Evolutionary conservation across 1,140 invertebrate genomes (phyloP), one percentile per base, ranked within the genome.

Genomic region (Ganaspis sp.): DNA sequence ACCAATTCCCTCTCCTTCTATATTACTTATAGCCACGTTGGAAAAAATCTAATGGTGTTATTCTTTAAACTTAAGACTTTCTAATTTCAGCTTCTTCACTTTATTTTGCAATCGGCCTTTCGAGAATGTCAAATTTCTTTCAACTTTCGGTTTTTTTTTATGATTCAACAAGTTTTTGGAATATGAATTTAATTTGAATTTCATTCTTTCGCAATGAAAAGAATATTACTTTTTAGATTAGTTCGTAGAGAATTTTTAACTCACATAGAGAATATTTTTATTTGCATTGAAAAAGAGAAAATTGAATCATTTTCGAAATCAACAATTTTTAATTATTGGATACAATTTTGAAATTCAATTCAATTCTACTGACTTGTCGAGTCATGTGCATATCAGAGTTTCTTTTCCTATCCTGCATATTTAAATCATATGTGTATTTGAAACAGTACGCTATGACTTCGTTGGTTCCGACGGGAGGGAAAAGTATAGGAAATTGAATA

Each of bases 1-100:
- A 29, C 8, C 58, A 2, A 29, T 64, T 29, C 58, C 26, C 23
- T 64, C 26, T 29, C 26, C 21, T 64, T 29, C 4, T 12, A 23
- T 64, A 64, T 64, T 34, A 64, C 15, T 64, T 64, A 64, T 9
- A 64, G 58, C 23, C 58, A 29, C 58, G 58, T 64, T 64, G 58
- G 23, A 29, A 29, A 26, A 34, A 29, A 21, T 12, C n/a, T 29
- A 29, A 26, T 34, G 11, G 4, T 49, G 17, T 64, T 64, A 15
- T 64, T n/a, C 29, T 9, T 64, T 64, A 64, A 58, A 17, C 17
- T 21, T 9, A 9, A 23, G 23, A 58, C 45, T 49, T 58, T 58
- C 53, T 58, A 58, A 58, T 58, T 26, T 26, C 23, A 3, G 9
- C 19, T 19, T 23, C 9, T 23, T 54, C 23, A 23, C 8, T 58